phyloP scores from a whole-genome alignment of 2,113 vertebrate genomes.

The Pao palembangensis region DNA sequence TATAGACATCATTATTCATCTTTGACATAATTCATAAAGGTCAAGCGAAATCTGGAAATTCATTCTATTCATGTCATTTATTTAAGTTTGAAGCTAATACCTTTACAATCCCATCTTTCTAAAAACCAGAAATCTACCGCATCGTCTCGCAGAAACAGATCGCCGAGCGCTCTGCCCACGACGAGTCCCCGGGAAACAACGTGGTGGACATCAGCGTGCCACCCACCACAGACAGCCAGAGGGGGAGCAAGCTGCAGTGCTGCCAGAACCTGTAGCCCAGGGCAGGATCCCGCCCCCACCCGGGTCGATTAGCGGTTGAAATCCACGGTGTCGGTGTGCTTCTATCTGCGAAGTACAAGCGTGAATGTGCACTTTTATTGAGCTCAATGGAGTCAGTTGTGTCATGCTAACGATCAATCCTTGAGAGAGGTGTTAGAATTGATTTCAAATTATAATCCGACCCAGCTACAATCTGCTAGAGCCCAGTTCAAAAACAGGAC shows the following conservation, averaged over 20 bases:
- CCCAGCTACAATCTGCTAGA: slow-evolving; percentile 57
- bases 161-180: slow-evolving; percentile 89
- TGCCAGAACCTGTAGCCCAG: slow-evolving; percentile 96
- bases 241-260: slow-evolving; percentile 94
- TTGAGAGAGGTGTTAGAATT: slow-evolving; percentile 43
- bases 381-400: slow-evolving; percentile 34
- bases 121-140: slow-evolving; percentile 89
- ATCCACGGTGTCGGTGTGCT: slow-evolving; percentile 50
- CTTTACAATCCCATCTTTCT: neutral
- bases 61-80: too few species aligned
- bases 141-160: slow-evolving; percentile 99
- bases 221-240: slow-evolving; percentile 93
- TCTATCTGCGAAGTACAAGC: slow-evolving; percentile 37
- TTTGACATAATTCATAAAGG: too few species aligned
- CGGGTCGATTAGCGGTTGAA: slow-evolving; percentile 63
- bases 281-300: slow-evolving; percentile 49
- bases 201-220: slow-evolving; percentile 98
- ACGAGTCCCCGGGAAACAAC: slow-evolving; percentile 96
- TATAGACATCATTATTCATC: too few species aligned
- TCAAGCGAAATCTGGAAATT: too few species aligned
- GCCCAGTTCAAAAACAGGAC: slow-evolving; percentile 59
- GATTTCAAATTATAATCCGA: slow-evolving; percentile 64
- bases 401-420: slow-evolving; percentile 29
- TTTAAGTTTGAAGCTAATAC: too few species aligned
- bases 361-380: slow-evolving; percentile 46